Conservation (phyloP, 2,797 vertebrate species). For the Scomberomorus guttatus region DNA sequence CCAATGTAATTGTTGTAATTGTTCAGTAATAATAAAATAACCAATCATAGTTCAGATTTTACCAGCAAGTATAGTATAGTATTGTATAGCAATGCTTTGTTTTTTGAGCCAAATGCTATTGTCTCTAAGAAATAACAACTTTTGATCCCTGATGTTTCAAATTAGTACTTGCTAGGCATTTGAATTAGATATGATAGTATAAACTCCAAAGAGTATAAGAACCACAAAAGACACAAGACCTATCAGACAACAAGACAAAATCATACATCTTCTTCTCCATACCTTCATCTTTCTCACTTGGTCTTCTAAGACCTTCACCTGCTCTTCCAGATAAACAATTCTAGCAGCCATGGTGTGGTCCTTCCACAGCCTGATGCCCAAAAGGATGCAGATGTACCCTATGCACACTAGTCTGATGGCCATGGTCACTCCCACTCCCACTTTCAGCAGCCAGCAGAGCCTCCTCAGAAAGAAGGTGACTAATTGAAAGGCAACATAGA, state of each 20-base stretch:
- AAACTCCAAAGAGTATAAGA: neutral
- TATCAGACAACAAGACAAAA: neutral
- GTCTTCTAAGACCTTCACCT: conserved; percentile 58
- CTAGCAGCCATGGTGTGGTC: neutral
- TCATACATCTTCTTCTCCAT: conserved; percentile 9
- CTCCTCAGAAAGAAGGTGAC: conserved; percentile 48
- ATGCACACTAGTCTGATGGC: conserved; percentile 60
- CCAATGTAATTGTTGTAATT: too few relatives aligned
- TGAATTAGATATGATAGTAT: neutral
- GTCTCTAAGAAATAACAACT: neutral
- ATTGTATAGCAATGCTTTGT: too few relatives aligned
- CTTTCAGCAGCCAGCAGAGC: conserved; percentile 66
- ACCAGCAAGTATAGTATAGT: too few relatives aligned
- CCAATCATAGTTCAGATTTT: too few relatives aligned
- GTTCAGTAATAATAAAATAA: too few relatives aligned
- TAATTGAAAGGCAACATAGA: conserved; percentile 50
- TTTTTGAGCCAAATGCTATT: too few relatives aligned
- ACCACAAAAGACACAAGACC: neutral
- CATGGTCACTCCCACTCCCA: conserved; percentile 57
- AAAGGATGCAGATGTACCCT: conserved; percentile 60
- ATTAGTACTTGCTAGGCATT: neutral
- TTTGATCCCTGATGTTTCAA: neutral
- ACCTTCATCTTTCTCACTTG: conserved; percentile 54
- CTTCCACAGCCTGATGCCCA: conserved; percentile 39
- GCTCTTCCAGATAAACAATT: conserved; percentile 42